These are phyloP conservation scores for Sebastes paucispinis DNA, from an alignment of 2,797 vertebrate genomes.

Conservation along the genomic window DNA sequence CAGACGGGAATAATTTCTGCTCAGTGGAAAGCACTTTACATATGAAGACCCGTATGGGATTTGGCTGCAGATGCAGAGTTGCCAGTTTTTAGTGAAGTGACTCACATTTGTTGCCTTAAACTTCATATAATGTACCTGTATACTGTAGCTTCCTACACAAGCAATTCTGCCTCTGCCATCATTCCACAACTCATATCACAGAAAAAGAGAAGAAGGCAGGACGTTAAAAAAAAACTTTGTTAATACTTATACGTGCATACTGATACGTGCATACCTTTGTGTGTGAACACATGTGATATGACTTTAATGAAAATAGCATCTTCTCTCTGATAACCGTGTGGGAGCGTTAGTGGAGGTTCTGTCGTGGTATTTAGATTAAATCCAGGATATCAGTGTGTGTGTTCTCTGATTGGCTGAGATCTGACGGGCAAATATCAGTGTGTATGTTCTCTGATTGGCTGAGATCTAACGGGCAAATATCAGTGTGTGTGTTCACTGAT, in stretches of 20 bases:
- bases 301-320: slow-evolving; percentile 33
- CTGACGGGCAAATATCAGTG: background rate
- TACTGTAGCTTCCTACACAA: background rate
- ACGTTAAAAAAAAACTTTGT: background rate
- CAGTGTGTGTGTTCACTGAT: too few species aligned
- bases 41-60: slow-evolving; percentile 49
- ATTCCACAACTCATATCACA: background rate
- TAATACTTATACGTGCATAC: background rate
- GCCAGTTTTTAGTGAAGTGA: slow-evolving; percentile 43
- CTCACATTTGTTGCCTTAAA: slow-evolving; percentile 26
- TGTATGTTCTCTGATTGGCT: too few species aligned
- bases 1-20: slow-evolving; percentile 48
- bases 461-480: too few species aligned
- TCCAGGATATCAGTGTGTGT: slow-evolving; percentile 3
- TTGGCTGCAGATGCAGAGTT: slow-evolving; percentile 46
- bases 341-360: slow-evolving; percentile 5
- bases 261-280: background rate
- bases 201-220: background rate
- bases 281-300: slow-evolving; percentile 5
- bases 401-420: slow-evolving; percentile 27
- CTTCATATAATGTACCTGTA: background rate
- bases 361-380: slow-evolving; percentile 14
- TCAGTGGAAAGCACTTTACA: slow-evolving; percentile 54
- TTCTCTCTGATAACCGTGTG: slow-evolving; percentile 18
- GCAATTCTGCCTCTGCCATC: background rate